These are phyloP conservation scores for Acronicta alni DNA, from an alignment of 2,888 invertebrate species.

Conservation along the genomic window DNA sequence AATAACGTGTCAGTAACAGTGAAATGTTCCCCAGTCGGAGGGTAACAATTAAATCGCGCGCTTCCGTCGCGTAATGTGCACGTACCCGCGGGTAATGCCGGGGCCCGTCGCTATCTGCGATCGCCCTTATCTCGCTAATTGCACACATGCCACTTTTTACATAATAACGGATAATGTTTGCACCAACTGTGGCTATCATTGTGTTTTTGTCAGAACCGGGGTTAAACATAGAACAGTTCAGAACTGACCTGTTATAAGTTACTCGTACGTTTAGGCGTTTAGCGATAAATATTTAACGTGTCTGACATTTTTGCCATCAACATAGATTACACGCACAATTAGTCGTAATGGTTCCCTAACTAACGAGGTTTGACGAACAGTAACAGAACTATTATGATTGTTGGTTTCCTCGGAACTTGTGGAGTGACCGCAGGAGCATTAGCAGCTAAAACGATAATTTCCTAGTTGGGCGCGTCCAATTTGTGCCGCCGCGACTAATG, in stretches of 20 bases:
- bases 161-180: slow-evolving; percentile 20
- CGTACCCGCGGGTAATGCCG: slow-evolving; percentile 1
- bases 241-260: slow-evolving; percentile 24
- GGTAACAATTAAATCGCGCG: slow-evolving; percentile 34
- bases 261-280: slow-evolving; percentile 6
- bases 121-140: slow-evolving; percentile 42
- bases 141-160: slow-evolving; percentile 36
- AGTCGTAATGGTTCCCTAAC: slow-evolving; percentile 14
- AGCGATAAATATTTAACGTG: slow-evolving; percentile 4
- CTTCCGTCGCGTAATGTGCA: slow-evolving; percentile 31
- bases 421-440: slow-evolving; percentile 30
- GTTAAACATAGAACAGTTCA: slow-evolving; percentile 11
- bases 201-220: slow-evolving; percentile 1
- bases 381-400: slow-evolving; percentile 35
- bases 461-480: slow-evolving; percentile 50
- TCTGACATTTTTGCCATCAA: slow-evolving; percentile 20
- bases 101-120: slow-evolving; percentile 19
- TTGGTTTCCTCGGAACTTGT: slow-evolving; percentile 32
- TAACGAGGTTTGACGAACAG: slow-evolving; percentile 8
- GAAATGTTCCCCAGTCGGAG: slow-evolving; percentile 12
- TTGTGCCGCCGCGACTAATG: slow-evolving; percentile 46
- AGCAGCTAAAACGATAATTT: slow-evolving; percentile 44
- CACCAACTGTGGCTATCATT: neutral
- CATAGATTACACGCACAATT: slow-evolving; percentile 28
- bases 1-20: slow-evolving; percentile 12